phyloP scores from a whole-genome alignment of 2,797 vertebrate species.

The Tokudaia muenninki region DNA sequence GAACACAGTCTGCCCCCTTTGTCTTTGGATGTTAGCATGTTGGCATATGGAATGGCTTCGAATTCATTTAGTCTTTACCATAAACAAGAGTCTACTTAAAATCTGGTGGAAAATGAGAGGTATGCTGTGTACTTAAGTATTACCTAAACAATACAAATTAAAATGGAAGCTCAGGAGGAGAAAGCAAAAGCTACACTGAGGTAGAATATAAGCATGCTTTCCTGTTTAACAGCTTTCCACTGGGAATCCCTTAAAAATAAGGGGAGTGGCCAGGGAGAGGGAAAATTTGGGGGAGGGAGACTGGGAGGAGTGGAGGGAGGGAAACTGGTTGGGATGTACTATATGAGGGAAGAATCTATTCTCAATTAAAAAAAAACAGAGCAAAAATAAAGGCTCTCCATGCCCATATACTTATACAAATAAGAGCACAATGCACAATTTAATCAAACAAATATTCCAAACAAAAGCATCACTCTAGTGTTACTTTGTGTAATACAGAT shows the following conservation, averaged over 20 bases:
- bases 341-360: background rate
- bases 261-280: background rate
- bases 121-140: background rate
- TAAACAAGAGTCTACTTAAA: slow-evolving; percentile 25
- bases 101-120: background rate
- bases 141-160: slow-evolving; percentile 30
- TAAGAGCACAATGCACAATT: background rate
- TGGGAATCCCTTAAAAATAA: background rate
- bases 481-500: slow-evolving; percentile 71
- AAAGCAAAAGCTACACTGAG: slow-evolving; percentile 46
- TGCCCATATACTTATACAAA: background rate
- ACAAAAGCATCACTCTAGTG: slow-evolving; percentile 16
- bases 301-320: background rate
- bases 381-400: slow-evolving; percentile 12
- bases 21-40: background rate
- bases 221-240: slow-evolving; percentile 12
- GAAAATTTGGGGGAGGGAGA: background rate
- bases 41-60: background rate
- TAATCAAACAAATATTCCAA: slow-evolving; percentile 38
- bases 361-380: slow-evolving; percentile 4
- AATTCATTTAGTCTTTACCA: background rate
- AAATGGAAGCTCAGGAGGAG: slow-evolving; percentile 28
- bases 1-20: background rate
- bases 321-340: background rate
- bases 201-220: background rate